A percentile compares a stretch with the other conserved stretches of the same genome.
phyloP scores from a whole-genome alignment of 2,797 vertebrate genomes.

The Crossoptilon crossoptilon region DNA sequence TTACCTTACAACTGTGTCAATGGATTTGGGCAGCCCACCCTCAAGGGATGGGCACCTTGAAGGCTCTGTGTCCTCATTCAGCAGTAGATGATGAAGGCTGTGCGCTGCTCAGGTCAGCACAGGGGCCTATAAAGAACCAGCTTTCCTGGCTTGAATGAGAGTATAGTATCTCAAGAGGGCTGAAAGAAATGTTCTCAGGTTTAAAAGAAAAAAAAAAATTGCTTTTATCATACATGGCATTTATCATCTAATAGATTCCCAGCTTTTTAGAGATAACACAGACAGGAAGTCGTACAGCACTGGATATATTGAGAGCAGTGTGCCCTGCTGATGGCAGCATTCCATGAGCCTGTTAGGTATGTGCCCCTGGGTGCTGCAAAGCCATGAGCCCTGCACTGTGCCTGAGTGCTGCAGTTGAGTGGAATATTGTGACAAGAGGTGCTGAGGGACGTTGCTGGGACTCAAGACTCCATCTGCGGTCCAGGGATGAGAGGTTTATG shows the following conservation, averaged over 20 bases:
- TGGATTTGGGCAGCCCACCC: background rate
- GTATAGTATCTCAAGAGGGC: background rate
- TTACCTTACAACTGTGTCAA: background rate
- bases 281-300: background rate
- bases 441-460: background rate
- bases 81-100: background rate
- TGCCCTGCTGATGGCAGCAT: constrained; percentile 14
- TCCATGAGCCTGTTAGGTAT: background rate
- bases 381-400: background rate
- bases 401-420: background rate
- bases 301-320: background rate
- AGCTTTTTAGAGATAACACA: background rate
- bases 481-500: constrained; percentile 17
- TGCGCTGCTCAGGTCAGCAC: background rate
- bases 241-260: background rate
- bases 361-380: background rate
- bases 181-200: background rate
- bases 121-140: background rate
- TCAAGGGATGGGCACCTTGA: background rate
- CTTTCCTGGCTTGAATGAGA: background rate
- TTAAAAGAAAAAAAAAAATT: background rate
- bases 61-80: background rate
- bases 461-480: background rate
- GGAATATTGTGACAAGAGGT: background rate
- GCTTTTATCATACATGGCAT: background rate